phyloP scores from a whole-genome alignment of 2,113 vertebrate genomes.

The Protobothrops flavoviridis region DNA sequence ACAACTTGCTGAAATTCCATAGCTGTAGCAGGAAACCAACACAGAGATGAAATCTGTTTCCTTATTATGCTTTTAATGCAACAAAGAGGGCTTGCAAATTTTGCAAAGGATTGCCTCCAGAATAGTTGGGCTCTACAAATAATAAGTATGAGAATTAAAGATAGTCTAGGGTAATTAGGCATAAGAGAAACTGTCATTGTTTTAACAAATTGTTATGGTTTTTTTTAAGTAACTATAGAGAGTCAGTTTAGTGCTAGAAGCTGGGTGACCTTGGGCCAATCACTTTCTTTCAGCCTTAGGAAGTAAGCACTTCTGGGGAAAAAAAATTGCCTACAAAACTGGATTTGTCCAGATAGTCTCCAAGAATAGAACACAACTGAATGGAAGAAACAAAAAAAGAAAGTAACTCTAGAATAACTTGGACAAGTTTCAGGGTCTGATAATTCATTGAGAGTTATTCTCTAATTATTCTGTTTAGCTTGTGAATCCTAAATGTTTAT shows the following conservation, averaged over 20 bases:
- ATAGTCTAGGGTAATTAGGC: conserved; percentile 49
- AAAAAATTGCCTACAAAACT: no score
- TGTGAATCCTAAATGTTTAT: conserved; percentile 52
- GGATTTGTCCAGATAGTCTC: no score
- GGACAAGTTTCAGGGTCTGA: conserved; percentile 52
- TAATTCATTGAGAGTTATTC: conserved; percentile 59
- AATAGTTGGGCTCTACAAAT: neutral
- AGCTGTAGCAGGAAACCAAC: conserved; percentile 34
- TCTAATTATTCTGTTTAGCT: conserved; percentile 57
- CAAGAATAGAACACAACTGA: no score
- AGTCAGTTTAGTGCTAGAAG: no score
- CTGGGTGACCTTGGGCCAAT: no score
- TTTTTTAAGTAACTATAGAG: neutral
- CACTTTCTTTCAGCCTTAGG: no score
- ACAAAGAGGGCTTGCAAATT: conserved; percentile 20
- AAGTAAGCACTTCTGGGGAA: no score
- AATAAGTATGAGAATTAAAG: conserved; percentile 46
- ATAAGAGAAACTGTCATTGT: conserved; percentile 47
- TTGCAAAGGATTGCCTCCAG: conserved; percentile 43
- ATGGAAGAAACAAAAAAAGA: conserved; percentile 20
- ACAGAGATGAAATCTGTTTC: neutral
- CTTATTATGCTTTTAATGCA: conserved; percentile 30
- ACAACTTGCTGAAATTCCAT: neutral
- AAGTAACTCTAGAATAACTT: conserved; percentile 56
- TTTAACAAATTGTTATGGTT: conserved; percentile 47